Percentiles rank a stretch among this genome's conserved stretches.
These are phyloP conservation scores for Drosophila niveifrons DNA, from an alignment of 2,888 invertebrate genomes.

Conservation along the genomic window DNA sequence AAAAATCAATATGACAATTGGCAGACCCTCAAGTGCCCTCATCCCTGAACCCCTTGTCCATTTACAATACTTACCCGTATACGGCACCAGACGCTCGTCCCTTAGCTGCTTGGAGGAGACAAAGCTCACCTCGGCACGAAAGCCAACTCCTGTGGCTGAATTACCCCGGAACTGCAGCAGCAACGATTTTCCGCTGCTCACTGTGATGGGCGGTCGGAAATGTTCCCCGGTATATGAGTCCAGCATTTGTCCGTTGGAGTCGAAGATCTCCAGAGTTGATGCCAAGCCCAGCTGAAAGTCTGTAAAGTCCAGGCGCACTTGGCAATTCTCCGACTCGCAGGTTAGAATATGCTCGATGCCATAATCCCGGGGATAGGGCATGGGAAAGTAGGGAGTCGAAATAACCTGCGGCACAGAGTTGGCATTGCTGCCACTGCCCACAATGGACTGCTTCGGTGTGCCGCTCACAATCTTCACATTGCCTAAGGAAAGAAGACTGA, in stretches of 20 bases:
- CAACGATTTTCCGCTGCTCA: constrained; percentile 88
- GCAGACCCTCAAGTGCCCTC: constrained; percentile 70
- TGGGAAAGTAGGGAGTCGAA: constrained; percentile 89
- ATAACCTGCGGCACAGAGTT: constrained; percentile 86
- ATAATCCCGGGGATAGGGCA: constrained; percentile 89
- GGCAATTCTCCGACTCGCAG: constrained; percentile 87
- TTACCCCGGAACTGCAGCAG: constrained; percentile 90
- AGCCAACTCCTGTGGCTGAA: constrained; percentile 89
- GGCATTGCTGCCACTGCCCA: constrained; percentile 80
- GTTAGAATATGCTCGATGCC: constrained; percentile 88
- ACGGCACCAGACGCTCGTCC: constrained; percentile 83
- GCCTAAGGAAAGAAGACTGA: constrained; percentile 83
- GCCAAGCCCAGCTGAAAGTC: constrained; percentile 89
- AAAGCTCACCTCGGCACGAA: constrained; percentile 87
- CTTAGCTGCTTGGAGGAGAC: constrained; percentile 83
- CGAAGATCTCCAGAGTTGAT: constrained; percentile 90
- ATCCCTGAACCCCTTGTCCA: not conserved
- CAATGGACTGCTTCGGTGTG: constrained; percentile 83
- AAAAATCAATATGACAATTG: constrained; percentile 72
- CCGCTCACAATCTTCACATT: constrained; percentile 87
- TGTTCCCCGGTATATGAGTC: constrained; percentile 89
- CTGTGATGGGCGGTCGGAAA: constrained; percentile 89
- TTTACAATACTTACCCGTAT: constrained; percentile 77
- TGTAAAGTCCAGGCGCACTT: constrained; percentile 88
- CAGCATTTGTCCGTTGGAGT: constrained; percentile 89